Conservation (phyloP, 2,797 vertebrate species). For the Hyperoplus lanceolatus region DNA sequence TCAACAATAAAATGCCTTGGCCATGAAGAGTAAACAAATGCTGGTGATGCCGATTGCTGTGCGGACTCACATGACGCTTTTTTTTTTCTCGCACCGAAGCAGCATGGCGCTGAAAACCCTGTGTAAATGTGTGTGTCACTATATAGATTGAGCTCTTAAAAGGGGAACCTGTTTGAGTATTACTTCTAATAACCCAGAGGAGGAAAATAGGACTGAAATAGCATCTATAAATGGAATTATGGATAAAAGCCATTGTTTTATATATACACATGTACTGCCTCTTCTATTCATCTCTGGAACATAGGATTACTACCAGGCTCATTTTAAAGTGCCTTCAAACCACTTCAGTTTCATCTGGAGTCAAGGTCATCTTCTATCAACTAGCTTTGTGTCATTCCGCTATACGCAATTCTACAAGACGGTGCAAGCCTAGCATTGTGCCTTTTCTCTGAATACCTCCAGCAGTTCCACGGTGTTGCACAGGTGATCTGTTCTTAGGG, state of each 20-base stretch:
- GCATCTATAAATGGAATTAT: slow-evolving; percentile 43
- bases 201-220: slow-evolving; percentile 20
- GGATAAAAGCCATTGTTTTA: slow-evolving; percentile 36
- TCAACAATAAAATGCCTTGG: slow-evolving; percentile 53
- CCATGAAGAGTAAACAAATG: slow-evolving; percentile 67
- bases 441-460: no score
- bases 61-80: slow-evolving; percentile 57
- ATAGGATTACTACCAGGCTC: slow-evolving; percentile 25
- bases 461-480: slow-evolving; percentile 20
- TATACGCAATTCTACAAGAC: not conserved
- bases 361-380: slow-evolving; percentile 4
- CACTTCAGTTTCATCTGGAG: slow-evolving; percentile 27
- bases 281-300: slow-evolving; percentile 30
- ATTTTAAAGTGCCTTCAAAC: slow-evolving; percentile 41
- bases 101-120: slow-evolving; percentile 44
- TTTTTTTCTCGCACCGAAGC: slow-evolving; percentile 65
- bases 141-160: slow-evolving; percentile 10
- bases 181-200: slow-evolving; percentile 48
- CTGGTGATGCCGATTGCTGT: slow-evolving; percentile 57
- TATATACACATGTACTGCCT: slow-evolving; percentile 39
- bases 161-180: slow-evolving; percentile 13
- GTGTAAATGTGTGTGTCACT: slow-evolving; percentile 40
- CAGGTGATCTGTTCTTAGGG: not conserved
- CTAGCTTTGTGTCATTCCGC: slow-evolving; percentile 5
- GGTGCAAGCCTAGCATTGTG: no score